phyloP scores from a whole-genome alignment of 2,888 invertebrate genomes.

The Conops quadrifasciatus region DNA sequence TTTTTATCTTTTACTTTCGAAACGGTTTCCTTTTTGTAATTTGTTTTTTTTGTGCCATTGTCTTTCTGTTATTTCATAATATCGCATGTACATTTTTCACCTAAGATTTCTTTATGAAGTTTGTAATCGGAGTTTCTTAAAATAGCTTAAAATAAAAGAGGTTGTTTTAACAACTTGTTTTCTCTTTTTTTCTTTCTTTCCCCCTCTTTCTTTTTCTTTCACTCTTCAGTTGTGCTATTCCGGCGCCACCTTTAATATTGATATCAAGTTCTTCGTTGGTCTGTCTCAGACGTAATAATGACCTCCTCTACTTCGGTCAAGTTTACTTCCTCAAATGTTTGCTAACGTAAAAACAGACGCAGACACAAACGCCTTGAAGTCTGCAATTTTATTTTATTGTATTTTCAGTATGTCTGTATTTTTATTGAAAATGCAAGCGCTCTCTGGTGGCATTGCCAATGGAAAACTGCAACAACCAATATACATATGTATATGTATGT shows the following conservation, averaged over 20 bases:
- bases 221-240: too few species aligned
- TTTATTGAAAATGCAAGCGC: constrained; percentile 58
- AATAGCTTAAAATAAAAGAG: neutral
- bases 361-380: constrained; percentile 42
- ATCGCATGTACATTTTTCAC: neutral
- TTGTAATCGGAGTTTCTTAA: neutral
- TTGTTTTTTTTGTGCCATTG: neutral
- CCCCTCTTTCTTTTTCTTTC: neutral
- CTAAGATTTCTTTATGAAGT: neutral
- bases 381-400: neutral
- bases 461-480: constrained; percentile 12
- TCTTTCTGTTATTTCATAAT: neutral
- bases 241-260: neutral
- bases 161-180: too few species aligned
- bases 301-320: constrained; percentile 23
- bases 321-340: constrained; percentile 10
- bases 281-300: constrained; percentile 14
- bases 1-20: neutral
- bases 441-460: constrained; percentile 54
- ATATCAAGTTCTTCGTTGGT: constrained; percentile 5
- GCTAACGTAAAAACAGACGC: neutral
- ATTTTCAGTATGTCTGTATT: constrained; percentile 38
- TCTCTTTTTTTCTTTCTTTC: neutral
- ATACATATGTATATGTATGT: too few species aligned
- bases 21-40: neutral